phyloP scores from a whole-genome alignment of 2,888 invertebrate genomes.

The Caenorhabditis imperialis region DNA sequence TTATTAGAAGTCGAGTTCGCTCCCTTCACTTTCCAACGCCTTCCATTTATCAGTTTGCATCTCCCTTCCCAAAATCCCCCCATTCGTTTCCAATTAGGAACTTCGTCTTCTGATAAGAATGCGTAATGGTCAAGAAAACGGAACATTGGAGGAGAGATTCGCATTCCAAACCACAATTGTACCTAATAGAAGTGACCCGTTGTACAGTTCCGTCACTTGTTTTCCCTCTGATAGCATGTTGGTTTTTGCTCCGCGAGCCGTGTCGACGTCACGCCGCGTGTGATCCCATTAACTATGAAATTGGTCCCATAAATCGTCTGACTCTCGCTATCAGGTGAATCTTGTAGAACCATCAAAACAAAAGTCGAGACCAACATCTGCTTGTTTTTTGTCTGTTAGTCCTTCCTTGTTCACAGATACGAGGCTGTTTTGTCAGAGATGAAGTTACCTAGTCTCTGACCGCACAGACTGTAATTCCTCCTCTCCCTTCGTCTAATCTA shows the following conservation, averaged over 20 bases:
- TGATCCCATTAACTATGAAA: slow-evolving; percentile 16
- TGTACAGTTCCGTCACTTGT: too few relatives aligned
- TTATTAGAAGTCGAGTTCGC: slow-evolving; percentile 3
- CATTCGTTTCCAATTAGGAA: too few relatives aligned
- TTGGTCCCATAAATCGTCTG: slow-evolving; percentile 9
- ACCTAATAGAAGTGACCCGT: too few relatives aligned
- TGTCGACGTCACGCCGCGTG: slow-evolving; percentile 16
- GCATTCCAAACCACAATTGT: too few relatives aligned
- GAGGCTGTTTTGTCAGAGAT: slow-evolving; percentile 7
- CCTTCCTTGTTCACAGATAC: slow-evolving; percentile 12
- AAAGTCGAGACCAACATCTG: not conserved
- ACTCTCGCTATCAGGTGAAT: slow-evolving; percentile 7
- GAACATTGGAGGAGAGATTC: not conserved
- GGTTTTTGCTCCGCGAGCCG: too few relatives aligned
- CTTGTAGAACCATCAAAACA: slow-evolving; percentile 20
- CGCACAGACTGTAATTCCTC: slow-evolving; percentile 13
- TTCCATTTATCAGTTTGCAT: not conserved
- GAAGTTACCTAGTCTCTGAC: not conserved
- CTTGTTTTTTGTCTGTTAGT: not conserved
- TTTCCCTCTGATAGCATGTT: too few relatives aligned
- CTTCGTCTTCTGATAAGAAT: not conserved
- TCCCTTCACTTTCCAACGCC: not conserved
- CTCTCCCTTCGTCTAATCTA: slow-evolving; percentile 12
- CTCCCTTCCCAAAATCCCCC: not conserved
- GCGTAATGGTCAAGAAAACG: not conserved